Evolutionary conservation across 2,113 vertebrate genomes (phyloP).

Genomic region (Onychorhynchus coronatus): DNA sequence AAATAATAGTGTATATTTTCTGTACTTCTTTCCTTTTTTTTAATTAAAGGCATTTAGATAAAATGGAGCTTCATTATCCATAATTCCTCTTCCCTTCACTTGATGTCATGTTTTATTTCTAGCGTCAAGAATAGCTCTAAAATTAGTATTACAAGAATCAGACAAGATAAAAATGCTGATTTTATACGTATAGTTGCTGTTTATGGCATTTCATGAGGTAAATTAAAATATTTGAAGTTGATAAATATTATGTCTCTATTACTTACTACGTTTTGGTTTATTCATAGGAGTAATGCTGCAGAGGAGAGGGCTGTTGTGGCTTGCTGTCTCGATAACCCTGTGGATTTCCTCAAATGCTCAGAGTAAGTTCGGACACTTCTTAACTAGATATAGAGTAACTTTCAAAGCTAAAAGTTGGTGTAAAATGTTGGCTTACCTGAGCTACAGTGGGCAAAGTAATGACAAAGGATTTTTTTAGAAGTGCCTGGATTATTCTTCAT

Average conservation of each 20-base stretch:
- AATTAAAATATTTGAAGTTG: background rate
- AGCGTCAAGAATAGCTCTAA: background rate
- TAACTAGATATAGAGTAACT: background rate
- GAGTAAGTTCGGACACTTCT: constrained; percentile 71
- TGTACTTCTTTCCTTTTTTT: background rate
- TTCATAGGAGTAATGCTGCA: constrained; percentile 80
- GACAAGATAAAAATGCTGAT: background rate
- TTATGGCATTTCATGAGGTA: background rate
- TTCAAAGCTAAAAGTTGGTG: background rate
- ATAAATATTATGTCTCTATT: background rate
- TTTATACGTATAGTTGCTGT: background rate
- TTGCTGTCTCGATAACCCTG: constrained; percentile 74
- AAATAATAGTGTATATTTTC: background rate
- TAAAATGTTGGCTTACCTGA: background rate
- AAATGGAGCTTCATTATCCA: background rate
- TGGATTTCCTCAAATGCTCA: constrained; percentile 75
- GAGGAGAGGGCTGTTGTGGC: constrained; percentile 75
- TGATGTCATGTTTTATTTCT: background rate
- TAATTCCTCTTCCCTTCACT: background rate
- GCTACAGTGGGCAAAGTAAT: background rate
- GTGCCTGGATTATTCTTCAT: background rate
- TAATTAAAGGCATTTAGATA: background rate
- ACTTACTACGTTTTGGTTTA: background rate
- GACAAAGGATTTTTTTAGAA: background rate
- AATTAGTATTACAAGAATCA: background rate